Percentiles rank a stretch among this genome's conserved stretches.
Evolutionary conservation across 2,888 invertebrate species (phyloP).

Genomic region (Nipponacmea schrenckii): DNA sequence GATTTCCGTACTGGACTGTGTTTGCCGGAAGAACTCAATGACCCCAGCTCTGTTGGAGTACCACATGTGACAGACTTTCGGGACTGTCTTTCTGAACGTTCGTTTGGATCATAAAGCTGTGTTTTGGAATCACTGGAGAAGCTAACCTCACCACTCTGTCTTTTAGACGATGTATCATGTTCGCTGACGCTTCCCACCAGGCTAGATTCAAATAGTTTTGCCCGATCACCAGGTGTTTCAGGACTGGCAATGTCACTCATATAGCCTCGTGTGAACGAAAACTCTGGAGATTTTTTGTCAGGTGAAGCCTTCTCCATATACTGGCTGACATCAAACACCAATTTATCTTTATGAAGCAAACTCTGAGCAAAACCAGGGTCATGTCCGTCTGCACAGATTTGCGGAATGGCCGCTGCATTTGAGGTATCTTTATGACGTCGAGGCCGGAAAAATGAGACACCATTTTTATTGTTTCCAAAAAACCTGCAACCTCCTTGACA

Average conservation of each 20-base stretch:
- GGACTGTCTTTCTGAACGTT: not conserved
- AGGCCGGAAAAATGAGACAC: constrained; percentile 87
- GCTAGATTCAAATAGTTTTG: constrained; percentile 24
- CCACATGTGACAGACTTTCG: not conserved
- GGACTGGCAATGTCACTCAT: constrained; percentile 58
- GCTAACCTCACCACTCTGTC: not conserved
- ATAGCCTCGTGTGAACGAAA: constrained; percentile 59
- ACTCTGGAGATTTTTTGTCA: constrained; percentile 29
- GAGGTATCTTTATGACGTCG: constrained; percentile 40
- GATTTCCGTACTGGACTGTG: not conserved
- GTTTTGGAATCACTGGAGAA: constrained; percentile 7
- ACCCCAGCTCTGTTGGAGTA: not conserved
- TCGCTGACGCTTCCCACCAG: constrained; percentile 9
- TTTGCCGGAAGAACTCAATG: not conserved
- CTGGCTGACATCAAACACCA: constrained; percentile 89
- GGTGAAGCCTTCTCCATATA: constrained; percentile 74
- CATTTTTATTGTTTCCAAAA: constrained; percentile 92
- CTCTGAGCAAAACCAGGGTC: constrained; percentile 96
- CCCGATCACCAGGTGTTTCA: constrained; percentile 34
- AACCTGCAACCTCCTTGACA: constrained; percentile 95
- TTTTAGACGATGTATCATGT: not conserved
- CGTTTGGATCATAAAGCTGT: not conserved
- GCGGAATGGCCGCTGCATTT: constrained; percentile 49
- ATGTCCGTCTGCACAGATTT: constrained; percentile 55
- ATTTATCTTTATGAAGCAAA: constrained; percentile 84